A percentile compares a stretch with the other conserved stretches of the same genome.
Evolutionary conservation across 2,797 vertebrate species (phyloP).

Genomic region (Platalea minor): DNA sequence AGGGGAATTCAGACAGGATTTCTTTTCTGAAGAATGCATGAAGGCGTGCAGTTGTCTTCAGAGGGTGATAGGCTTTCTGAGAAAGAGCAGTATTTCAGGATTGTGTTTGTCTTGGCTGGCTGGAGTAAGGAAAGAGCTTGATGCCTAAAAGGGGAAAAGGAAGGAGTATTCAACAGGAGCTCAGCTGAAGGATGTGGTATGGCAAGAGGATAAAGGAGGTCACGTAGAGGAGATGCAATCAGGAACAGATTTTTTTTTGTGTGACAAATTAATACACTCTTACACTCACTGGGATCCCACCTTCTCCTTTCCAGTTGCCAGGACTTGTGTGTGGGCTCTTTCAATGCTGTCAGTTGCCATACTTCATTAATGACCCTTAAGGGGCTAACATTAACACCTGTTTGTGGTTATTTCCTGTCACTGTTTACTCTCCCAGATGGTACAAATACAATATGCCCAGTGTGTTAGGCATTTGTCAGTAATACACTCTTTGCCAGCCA

Average conservation of each 20-base stretch:
- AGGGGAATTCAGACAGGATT: not conserved
- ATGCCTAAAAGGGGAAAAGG: not conserved
- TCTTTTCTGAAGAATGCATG: not conserved
- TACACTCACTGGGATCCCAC: not conserved
- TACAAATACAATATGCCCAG: constrained; percentile 54
- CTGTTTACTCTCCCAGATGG: constrained; percentile 58
- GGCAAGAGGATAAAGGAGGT: not conserved
- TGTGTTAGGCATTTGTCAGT: constrained; percentile 37
- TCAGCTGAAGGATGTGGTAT: not conserved
- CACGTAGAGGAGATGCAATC: not conserved
- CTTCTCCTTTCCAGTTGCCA: not conserved
- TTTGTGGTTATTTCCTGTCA: constrained; percentile 67
- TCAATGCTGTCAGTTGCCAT: constrained; percentile 18
- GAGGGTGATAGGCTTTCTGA: not conserved
- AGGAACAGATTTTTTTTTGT: not conserved
- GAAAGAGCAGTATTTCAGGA: not conserved
- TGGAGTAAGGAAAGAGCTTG: not conserved
- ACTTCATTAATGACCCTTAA: constrained; percentile 68
- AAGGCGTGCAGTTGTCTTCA: not conserved
- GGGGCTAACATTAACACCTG: constrained; percentile 70
- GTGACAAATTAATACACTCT: not conserved
- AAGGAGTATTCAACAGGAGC: not conserved
- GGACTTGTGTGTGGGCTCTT: constrained; percentile 8
- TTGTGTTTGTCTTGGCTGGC: not conserved
- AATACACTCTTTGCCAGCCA: not conserved